A percentile compares a stretch with the other conserved stretches of the same genome.
These are phyloP conservation scores for Phalacrocorax pelagicus DNA, from an alignment of 2,113 vertebrate species.

Conservation along the genomic window DNA sequence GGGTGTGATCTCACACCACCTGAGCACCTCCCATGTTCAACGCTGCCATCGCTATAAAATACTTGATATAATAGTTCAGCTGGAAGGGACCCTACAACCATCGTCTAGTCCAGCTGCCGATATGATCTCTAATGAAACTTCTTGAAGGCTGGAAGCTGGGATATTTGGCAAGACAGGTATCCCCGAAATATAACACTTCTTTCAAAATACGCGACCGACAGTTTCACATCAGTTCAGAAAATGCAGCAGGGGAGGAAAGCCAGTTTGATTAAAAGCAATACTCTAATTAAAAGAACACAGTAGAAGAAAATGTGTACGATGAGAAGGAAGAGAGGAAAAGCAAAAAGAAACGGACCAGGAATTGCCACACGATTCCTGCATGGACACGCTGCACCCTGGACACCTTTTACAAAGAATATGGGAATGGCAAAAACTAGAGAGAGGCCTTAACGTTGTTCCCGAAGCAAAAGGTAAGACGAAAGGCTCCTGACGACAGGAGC, in stretches of 20 bases:
- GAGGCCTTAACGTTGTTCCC: background rate
- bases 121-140: background rate
- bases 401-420: background rate
- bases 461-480: background rate
- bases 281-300: background rate
- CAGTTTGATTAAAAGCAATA: background rate
- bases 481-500: background rate
- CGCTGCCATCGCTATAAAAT: background rate
- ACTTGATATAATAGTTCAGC: too few relatives aligned
- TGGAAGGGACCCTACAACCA: too few relatives aligned
- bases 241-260: background rate
- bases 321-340: background rate
- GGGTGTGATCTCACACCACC: background rate
- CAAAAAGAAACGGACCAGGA: background rate
- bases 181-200: background rate
- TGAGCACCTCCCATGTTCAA: background rate
- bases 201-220: background rate
- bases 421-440: background rate
- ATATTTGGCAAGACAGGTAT: background rate
- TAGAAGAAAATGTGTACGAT: background rate
- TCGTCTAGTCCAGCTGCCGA: too few relatives aligned
- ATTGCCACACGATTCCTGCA: rapidly evolving
- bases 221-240: background rate
- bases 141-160: background rate
- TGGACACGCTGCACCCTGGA: background rate